Evolutionary conservation across 2,888 invertebrate species (phyloP).

Genomic region (Apamea crenata): DNA sequence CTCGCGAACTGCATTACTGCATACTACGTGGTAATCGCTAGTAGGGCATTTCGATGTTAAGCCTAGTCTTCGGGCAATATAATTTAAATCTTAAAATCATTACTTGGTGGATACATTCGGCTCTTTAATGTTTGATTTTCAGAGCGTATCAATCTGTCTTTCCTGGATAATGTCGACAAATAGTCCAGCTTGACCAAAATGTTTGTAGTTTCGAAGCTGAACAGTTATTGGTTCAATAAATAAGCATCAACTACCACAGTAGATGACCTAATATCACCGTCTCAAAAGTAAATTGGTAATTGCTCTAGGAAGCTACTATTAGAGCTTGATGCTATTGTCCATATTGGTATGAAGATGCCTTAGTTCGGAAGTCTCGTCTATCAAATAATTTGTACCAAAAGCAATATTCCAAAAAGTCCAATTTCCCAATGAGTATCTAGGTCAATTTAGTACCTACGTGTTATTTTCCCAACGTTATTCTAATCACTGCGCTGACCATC

Average conservation of each 20-base stretch:
- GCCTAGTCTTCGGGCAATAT: constrained; percentile 19
- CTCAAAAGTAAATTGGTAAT: constrained; percentile 38
- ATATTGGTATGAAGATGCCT: constrained; percentile 1
- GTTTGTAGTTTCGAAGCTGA: background rate
- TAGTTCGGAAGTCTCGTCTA: background rate
- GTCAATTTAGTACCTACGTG: constrained; percentile 65
- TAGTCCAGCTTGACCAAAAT: background rate
- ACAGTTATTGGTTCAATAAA: constrained; percentile 4
- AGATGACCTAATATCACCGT: background rate
- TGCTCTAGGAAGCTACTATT: constrained; percentile 23
- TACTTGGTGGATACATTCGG: background rate
- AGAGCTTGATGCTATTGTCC: background rate
- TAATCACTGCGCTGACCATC: constrained; percentile 57
- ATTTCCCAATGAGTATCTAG: constrained; percentile 52
- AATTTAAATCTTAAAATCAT: constrained; percentile 15
- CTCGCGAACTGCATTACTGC: constrained; percentile 36
- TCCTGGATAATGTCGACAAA: background rate
- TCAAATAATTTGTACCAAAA: constrained; percentile 4
- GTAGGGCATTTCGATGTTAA: constrained; percentile 19
- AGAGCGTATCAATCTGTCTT: constrained; percentile 1
- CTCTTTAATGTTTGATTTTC: constrained; percentile 8
- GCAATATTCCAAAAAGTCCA: constrained; percentile 24
- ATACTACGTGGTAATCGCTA: constrained; percentile 27
- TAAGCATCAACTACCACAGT: constrained; percentile 2
- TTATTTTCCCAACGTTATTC: constrained; percentile 60